A percentile compares a stretch with the other conserved stretches of the same genome.
Evolutionary conservation across 1,140 invertebrate genomes (phyloP).

Genomic region (Cotesia chilonis): DNA sequence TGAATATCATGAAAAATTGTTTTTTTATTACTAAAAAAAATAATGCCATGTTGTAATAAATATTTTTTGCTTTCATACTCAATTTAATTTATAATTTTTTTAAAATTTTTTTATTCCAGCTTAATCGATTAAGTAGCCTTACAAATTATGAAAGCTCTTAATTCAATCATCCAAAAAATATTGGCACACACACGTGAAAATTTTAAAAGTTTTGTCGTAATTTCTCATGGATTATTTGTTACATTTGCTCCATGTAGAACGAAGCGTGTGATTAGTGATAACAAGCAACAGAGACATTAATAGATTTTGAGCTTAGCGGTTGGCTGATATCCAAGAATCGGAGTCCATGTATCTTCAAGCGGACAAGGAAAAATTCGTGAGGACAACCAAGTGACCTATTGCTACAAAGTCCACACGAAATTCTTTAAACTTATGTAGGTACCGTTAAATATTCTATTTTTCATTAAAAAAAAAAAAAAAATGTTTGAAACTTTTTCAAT

Average conservation of each 20-base stretch:
- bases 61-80: background rate
- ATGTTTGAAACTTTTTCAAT: background rate
- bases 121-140: too few species aligned
- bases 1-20: slow-evolving; percentile 2
- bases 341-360: background rate
- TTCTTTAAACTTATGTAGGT: slow-evolving; percentile 17
- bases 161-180: too few species aligned
- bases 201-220: too few species aligned
- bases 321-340: slow-evolving; percentile 35
- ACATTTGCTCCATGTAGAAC: too few species aligned
- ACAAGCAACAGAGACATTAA: slow-evolving; percentile 1
- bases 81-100: background rate
- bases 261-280: background rate
- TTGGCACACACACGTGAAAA: too few species aligned
- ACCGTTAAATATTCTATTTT: slow-evolving; percentile 23
- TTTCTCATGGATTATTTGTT: too few species aligned
- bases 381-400: background rate
- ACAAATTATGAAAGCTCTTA: too few species aligned
- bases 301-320: background rate
- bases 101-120: too few species aligned
- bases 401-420: background rate
- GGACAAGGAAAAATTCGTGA: slow-evolving; percentile 25
- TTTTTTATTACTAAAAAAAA: background rate
- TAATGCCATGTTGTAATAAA: background rate
- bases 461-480: background rate